Percentiles rank a stretch among this genome's conserved stretches.
phyloP scores from a whole-genome alignment of 2,113 vertebrate species.

The Nesoenas mayeri region DNA sequence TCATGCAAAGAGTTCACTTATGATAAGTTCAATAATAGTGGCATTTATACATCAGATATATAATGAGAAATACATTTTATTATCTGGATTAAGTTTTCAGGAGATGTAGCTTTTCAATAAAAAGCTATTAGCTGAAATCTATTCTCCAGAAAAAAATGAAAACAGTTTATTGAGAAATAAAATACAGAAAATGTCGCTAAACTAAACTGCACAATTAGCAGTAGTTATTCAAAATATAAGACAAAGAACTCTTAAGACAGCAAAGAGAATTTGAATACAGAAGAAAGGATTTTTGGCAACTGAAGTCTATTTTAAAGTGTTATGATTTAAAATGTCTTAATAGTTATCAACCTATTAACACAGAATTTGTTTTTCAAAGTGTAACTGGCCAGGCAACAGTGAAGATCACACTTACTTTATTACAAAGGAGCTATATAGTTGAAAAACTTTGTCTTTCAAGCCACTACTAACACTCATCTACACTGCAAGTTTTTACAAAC shows the following conservation, averaged over 20 bases:
- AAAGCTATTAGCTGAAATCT: background rate
- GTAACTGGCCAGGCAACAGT: background rate
- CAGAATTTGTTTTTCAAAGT: background rate
- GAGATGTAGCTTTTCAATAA: background rate
- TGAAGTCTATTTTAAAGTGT: background rate
- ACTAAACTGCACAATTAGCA: background rate
- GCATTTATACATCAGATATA: background rate
- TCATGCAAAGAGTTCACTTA: background rate
- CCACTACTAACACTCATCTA: constrained; percentile 23
- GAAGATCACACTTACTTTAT: constrained; percentile 54
- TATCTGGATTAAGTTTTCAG: background rate
- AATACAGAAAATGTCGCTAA: background rate
- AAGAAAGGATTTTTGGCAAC: background rate
- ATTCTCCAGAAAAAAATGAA: background rate
- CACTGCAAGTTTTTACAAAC: constrained; percentile 59
- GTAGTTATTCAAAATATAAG: background rate
- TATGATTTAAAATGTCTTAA: background rate
- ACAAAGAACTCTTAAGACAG: background rate
- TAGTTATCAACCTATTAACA: background rate
- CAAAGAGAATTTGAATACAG: background rate
- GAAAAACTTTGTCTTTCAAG: background rate
- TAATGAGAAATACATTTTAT: background rate
- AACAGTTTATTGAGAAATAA: background rate
- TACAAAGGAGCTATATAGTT: background rate
- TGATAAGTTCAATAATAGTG: background rate